Percentiles rank a stretch among this genome's conserved stretches.
These are phyloP conservation scores for Limnephilus rhombicus DNA, from an alignment of 2,888 invertebrate genomes.

Conservation along the genomic window DNA sequence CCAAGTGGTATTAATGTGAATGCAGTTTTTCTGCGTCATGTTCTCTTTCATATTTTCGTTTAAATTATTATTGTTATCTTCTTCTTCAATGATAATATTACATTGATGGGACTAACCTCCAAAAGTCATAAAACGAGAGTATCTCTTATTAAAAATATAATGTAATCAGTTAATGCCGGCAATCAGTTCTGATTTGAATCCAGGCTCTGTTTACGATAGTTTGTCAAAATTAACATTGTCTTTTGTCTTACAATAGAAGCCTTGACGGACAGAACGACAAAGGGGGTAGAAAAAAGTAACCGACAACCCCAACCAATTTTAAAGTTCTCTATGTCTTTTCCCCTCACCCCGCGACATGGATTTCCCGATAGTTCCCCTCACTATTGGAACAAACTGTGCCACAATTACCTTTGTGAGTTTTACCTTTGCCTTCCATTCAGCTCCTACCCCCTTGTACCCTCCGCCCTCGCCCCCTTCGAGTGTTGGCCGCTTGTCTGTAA, in stretches of 20 bases:
- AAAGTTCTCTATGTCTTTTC: conserved; percentile 51
- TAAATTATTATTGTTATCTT: too few species aligned
- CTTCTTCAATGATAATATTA: too few species aligned
- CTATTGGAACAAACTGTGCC: conserved; percentile 32
- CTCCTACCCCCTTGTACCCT: neutral
- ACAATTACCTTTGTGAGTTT: conserved; percentile 57
- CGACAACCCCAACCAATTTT: conserved; percentile 38
- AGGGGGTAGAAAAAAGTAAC: neutral
- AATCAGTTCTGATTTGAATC: neutral
- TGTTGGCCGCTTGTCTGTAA: conserved; percentile 20
- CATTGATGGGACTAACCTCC: too few species aligned
- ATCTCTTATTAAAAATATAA: too few species aligned
- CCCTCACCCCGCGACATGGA: conserved; percentile 17
- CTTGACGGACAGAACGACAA: neutral
- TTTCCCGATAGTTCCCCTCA: conserved; percentile 4
- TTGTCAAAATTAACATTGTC: neutral
- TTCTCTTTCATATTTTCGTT: too few species aligned
- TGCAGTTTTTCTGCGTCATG: too few species aligned
- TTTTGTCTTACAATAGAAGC: neutral
- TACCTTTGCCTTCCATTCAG: conserved; percentile 22
- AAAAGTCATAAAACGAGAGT: too few species aligned
- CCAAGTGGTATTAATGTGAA: too few species aligned
- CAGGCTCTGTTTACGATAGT: neutral
- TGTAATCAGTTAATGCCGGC: neutral
- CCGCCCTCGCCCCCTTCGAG: neutral